These are phyloP conservation scores for Orycteropus afer DNA, from an alignment of 2,113 vertebrate species.

Conservation along the genomic window DNA sequence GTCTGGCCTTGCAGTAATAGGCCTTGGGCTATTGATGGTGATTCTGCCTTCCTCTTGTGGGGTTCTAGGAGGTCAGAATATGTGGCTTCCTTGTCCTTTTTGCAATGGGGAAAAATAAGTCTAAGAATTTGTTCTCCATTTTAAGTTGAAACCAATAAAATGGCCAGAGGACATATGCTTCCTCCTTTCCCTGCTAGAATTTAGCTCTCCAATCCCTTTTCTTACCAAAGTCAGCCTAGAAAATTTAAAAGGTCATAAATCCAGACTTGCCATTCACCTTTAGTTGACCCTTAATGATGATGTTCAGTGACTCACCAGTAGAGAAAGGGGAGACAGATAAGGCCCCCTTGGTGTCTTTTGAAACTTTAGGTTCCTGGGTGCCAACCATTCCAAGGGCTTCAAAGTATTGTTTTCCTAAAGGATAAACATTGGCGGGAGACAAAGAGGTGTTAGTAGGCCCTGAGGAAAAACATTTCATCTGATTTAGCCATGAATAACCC, in stretches of 20 bases:
- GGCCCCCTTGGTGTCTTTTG: constrained; percentile 1
- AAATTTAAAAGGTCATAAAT: constrained; percentile 26
- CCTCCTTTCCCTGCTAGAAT: not conserved
- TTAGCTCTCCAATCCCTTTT: not conserved
- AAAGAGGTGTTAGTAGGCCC: not conserved
- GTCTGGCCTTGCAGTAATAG: no score
- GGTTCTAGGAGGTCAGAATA: no score
- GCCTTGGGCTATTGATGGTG: no score
- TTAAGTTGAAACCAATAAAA: constrained; percentile 7
- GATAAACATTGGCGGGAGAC: constrained; percentile 19
- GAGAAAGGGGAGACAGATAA: constrained; percentile 48
- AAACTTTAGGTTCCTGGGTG: constrained; percentile 49
- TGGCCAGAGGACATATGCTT: not conserved
- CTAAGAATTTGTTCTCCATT: not conserved
- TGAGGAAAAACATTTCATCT: constrained; percentile 29
- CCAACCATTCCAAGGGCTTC: constrained; percentile 48
- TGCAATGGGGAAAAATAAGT: not conserved
- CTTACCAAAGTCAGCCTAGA: not conserved
- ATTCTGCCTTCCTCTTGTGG: no score
- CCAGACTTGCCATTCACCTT: not conserved
- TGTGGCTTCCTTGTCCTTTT: no score
- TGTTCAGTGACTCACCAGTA: constrained; percentile 59
- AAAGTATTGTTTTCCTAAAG: constrained; percentile 64
- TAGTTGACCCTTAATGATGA: not conserved
- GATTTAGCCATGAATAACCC: not conserved